phyloP scores from a whole-genome alignment of 1,140 invertebrate genomes.

The Reticulitermes speratus region DNA sequence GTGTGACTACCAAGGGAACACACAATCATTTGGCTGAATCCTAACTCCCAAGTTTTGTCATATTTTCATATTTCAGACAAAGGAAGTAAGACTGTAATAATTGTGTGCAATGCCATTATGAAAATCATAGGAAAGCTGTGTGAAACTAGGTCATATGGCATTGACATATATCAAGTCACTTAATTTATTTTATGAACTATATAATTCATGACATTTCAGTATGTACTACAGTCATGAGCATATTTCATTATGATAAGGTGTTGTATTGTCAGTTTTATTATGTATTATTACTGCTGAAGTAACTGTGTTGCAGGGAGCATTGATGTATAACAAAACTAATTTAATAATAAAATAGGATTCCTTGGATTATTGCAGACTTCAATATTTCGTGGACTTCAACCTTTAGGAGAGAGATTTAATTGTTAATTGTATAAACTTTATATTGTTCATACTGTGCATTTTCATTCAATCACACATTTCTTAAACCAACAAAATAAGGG shows the following conservation, averaged over 20 bases:
- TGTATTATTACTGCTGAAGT: neutral
- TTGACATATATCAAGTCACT: neutral
- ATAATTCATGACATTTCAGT: neutral
- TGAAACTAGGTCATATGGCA: slow-evolving; percentile 14
- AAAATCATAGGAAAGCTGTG: neutral
- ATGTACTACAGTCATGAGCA: neutral
- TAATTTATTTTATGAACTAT: neutral
- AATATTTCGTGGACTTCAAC: no score
- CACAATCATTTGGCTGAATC: neutral
- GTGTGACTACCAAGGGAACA: neutral
- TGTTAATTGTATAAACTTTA: no score
- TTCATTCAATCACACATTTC: no score
- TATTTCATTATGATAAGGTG: neutral
- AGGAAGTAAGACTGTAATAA: neutral
- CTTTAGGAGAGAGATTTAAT: no score
- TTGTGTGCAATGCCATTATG: neutral
- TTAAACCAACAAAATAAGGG: no score
- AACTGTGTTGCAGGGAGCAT: slow-evolving; percentile 2
- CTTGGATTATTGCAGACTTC: neutral
- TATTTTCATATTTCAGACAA: neutral
- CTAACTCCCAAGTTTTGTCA: neutral
- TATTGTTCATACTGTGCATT: no score
- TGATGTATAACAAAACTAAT: slow-evolving; percentile 14
- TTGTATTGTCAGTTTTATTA: neutral
- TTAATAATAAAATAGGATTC: slow-evolving; percentile 16